Evolutionary conservation across 2,113 vertebrate species (phyloP), one percentile per base, ranked within the genome.

Genomic region (Mesembrinibis cayennensis): DNA sequence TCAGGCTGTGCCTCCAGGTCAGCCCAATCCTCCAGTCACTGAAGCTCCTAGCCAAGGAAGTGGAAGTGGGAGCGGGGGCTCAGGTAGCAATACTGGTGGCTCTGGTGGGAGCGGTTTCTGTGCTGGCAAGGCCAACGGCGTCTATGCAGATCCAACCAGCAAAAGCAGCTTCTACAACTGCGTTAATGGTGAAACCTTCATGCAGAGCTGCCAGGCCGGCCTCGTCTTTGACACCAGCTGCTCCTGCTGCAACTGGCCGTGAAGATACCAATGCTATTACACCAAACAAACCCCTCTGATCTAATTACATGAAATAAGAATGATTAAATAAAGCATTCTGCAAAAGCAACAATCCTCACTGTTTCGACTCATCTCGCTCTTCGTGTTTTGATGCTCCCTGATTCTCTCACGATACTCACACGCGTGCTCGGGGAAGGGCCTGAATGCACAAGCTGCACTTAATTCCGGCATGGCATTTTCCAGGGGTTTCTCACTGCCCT

Each of bases 181-280:
- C 18, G 0, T 36, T 25, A 86, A 98, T 40, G 98, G 98, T 4
- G 1, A 71, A 13, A 97, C 95, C 26, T 97, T 97, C 4, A 0
- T 25, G 45, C 47, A 98, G 81, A 62, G 95, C 40, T 98, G 98
- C 34, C 52, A 76, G 7, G 1, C 13, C 0, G 93, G 97, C 3
- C 97, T 98, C 17, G 96, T 98, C 77, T 98, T 98, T 20, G 97
- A 99, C 18, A 0, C 85, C 63, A 93, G 69, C 93, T 99, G 98
- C 87, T 76, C 76, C n/a, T 99, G 98, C 96, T 99, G 98, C 94
- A 98, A 97, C 96, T 98, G 98, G 98, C 42, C 97, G 7, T 87
- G 56, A 96, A 77, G 76, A 19, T 6, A 18, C 29, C 13, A 4
- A 18, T 2, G 7, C 61, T 14, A 0, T 1, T 1, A 29, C 40